phyloP scores from a whole-genome alignment of 2,888 invertebrate species.

The Emmelina monodactyla region DNA sequence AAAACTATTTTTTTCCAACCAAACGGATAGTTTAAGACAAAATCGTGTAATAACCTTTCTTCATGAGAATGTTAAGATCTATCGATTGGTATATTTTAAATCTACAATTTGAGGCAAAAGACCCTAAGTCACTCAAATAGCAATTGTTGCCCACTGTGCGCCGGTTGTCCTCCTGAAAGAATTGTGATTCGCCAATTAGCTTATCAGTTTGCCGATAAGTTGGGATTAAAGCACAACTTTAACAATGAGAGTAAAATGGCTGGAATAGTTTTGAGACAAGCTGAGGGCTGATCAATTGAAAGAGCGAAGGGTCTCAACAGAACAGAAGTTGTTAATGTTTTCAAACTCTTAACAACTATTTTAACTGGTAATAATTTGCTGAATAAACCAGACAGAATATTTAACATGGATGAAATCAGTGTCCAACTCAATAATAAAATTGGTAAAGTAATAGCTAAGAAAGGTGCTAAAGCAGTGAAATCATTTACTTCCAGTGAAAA shows the following conservation, averaged over 20 bases:
- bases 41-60: too few species aligned
- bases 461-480: conserved; percentile 25
- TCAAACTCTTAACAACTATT: conserved; percentile 13
- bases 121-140: too few species aligned
- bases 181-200: conserved; percentile 18
- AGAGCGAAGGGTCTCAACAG: conserved; percentile 2
- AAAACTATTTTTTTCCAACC: too few species aligned
- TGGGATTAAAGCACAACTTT: conserved; percentile 19
- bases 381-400: conserved; percentile 23
- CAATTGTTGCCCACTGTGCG: too few species aligned
- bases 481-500: conserved; percentile 24
- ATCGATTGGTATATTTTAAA: too few species aligned
- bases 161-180: conserved; percentile 19
- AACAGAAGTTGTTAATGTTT: not conserved
- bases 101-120: too few species aligned
- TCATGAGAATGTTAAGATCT: too few species aligned
- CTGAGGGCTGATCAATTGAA: conserved; percentile 1
- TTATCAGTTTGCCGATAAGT: conserved; percentile 11
- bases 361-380: conserved; percentile 19
- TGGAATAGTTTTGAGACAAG: conserved; percentile 11
- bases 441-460: conserved; percentile 26
- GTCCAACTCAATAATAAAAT: conserved; percentile 30
- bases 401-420: conserved; percentile 31
- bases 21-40: too few species aligned
- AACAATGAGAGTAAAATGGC: conserved; percentile 18